phyloP scores from a whole-genome alignment of 2,113 vertebrate genomes.

The Turnix velox region DNA sequence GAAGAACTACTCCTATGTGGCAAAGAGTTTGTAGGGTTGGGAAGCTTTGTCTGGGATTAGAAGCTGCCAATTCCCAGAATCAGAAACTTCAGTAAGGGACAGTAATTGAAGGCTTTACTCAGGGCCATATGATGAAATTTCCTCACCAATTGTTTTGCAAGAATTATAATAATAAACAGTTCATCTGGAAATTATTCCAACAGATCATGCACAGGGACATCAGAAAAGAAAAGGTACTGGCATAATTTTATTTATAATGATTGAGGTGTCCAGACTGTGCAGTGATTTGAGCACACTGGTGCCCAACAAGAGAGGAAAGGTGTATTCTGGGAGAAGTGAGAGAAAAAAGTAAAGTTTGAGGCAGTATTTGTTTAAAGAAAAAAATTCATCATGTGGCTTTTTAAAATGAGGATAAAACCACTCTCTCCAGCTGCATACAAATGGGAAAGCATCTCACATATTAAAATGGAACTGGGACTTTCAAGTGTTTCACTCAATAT shows the following conservation, averaged over 20 bases:
- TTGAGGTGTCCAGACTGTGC: background rate
- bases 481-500: conserved; percentile 46
- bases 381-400: conserved; percentile 20
- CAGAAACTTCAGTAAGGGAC: background rate
- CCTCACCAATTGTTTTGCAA: background rate
- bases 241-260: background rate
- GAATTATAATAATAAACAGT: background rate
- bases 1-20: background rate
- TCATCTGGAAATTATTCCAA: conserved; percentile 22
- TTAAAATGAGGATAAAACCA: conserved; percentile 26
- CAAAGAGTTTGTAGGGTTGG: background rate
- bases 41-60: background rate
- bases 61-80: background rate
- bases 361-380: conserved; percentile 31
- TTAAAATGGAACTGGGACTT: conserved; percentile 59
- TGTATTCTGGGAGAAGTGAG: background rate
- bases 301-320: background rate
- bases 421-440: conserved; percentile 49
- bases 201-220: background rate
- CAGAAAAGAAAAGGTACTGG: background rate
- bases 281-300: background rate
- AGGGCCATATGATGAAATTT: background rate
- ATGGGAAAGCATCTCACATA: conserved; percentile 26
- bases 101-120: background rate
- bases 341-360: conserved; percentile 12